Evolutionary conservation across 2,888 invertebrate genomes (phyloP).

Genomic region (Cheilosia urbana): DNA sequence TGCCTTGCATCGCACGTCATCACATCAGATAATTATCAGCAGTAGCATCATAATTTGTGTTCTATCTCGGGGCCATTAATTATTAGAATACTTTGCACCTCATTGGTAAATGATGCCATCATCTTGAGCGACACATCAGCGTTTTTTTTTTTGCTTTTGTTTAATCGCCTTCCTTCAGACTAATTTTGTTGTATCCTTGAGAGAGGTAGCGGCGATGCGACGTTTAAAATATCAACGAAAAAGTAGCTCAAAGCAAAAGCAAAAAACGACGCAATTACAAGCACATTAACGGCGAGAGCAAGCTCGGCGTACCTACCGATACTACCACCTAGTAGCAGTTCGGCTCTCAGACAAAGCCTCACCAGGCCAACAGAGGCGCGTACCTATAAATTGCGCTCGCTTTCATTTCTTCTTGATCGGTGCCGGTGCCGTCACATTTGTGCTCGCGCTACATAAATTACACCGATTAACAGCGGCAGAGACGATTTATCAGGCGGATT

Average conservation of each 20-base stretch:
- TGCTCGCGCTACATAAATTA: slow-evolving; percentile 64
- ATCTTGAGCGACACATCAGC: slow-evolving; percentile 19
- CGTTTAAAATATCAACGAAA: not conserved
- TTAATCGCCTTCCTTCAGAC: not conserved
- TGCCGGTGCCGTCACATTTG: slow-evolving; percentile 57
- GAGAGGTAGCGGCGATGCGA: slow-evolving; percentile 22
- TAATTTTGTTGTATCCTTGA: not conserved
- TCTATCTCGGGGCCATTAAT: slow-evolving; percentile 66
- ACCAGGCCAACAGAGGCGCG: not conserved
- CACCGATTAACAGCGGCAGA: slow-evolving; percentile 51
- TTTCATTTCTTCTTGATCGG: slow-evolving; percentile 55
- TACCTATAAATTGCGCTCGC: slow-evolving; percentile 33
- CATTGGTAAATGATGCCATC: slow-evolving; percentile 72
- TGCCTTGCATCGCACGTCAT: slow-evolving; percentile 51
- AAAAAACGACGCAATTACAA: slow-evolving; percentile 67
- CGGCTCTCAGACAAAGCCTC: slow-evolving; percentile 17
- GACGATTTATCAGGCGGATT: slow-evolving; percentile 35
- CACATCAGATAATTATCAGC: slow-evolving; percentile 58
- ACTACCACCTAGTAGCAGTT: slow-evolving; percentile 1
- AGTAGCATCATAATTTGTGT: slow-evolving; percentile 68
- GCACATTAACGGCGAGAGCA: slow-evolving; percentile 62
- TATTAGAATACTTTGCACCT: slow-evolving; percentile 73
- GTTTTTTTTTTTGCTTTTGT: slow-evolving; percentile 1
- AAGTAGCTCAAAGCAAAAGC: slow-evolving; percentile 4
- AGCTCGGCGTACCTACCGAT: not conserved